A percentile compares a stretch with the other conserved stretches of the same genome.
Evolutionary conservation across 2,888 invertebrate species (phyloP).

Genomic region (Spodoptera exigua): DNA sequence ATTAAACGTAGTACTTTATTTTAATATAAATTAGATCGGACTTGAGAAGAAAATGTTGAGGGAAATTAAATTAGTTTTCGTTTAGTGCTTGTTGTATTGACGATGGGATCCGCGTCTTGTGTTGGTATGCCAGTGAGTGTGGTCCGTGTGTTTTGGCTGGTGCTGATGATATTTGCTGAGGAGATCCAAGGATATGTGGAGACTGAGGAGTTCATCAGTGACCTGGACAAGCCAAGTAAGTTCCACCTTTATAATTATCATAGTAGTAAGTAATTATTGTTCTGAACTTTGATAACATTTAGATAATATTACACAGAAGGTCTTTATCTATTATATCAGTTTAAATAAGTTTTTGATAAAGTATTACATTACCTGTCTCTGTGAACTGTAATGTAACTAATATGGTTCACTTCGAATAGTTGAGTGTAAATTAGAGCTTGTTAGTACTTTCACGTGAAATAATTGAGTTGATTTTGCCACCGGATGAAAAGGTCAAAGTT

Average conservation of each 20-base stretch:
- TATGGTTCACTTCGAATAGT: background rate
- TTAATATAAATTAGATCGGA: conserved; percentile 44
- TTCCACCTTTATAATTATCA: too few species aligned
- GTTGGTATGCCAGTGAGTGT: conserved; percentile 52
- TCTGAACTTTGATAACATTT: too few species aligned
- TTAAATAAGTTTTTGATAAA: too few species aligned
- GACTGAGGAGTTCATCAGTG: conserved; percentile 88
- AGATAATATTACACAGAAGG: too few species aligned
- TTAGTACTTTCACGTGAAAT: background rate
- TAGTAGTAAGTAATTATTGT: too few species aligned
- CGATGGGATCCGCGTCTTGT: conserved; percentile 46
- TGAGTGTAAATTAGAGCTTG: background rate
- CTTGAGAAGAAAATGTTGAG: conserved; percentile 36
- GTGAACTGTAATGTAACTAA: background rate
- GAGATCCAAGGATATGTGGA: conserved; percentile 83
- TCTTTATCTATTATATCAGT: too few species aligned
- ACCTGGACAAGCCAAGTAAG: conserved; percentile 89
- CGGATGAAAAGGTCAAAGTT: too few species aligned
- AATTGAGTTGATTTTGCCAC: background rate
- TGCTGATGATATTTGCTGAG: conserved; percentile 72
- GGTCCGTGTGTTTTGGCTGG: conserved; percentile 58
- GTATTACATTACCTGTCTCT: background rate
- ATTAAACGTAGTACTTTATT: conserved; percentile 43
- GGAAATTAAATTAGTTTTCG: conserved; percentile 38
- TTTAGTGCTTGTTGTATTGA: conserved; percentile 35